These are phyloP conservation scores for Neodon shergylaensis DNA, from an alignment of 2,113 vertebrate genomes.

Conservation along the genomic window DNA sequence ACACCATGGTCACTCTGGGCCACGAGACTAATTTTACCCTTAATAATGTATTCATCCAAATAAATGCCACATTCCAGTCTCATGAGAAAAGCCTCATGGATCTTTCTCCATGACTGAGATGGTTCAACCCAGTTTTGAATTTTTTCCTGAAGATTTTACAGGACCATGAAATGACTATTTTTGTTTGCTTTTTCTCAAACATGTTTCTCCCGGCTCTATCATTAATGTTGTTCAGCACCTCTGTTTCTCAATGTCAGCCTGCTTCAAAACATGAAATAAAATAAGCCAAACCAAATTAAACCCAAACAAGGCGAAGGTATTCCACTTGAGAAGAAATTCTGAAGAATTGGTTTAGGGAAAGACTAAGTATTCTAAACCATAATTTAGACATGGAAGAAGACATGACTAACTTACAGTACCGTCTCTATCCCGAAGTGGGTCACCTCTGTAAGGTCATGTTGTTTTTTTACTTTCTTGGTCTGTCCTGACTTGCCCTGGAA, in stretches of 20 bases:
- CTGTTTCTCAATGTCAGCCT: not conserved
- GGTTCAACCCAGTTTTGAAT: not conserved
- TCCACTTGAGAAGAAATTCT: not conserved
- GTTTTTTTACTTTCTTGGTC: not conserved
- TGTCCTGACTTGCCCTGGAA: not conserved
- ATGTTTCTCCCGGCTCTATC: not conserved
- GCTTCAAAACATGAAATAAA: not conserved
- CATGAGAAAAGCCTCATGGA: not conserved
- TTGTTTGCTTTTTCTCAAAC: slow-evolving; percentile 4
- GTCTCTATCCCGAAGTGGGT: not conserved
- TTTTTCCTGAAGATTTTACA: slow-evolving; percentile 8
- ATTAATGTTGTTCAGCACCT: not conserved
- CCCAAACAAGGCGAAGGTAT: not conserved
- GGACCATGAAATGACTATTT: not conserved
- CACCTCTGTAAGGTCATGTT: not conserved
- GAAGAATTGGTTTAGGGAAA: not conserved
- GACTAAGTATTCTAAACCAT: not conserved
- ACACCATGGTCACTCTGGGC: no score
- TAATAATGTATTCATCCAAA: slow-evolving; percentile 12
- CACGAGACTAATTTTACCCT: not conserved
- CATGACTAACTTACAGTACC: no score
- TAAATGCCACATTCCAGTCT: not conserved
- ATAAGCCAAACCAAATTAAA: not conserved
- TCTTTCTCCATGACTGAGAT: not conserved
- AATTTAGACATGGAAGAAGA: slow-evolving; percentile 7